These are phyloP conservation scores for Noctua janthina DNA, from an alignment of 2,888 invertebrate species.

Conservation along the genomic window DNA sequence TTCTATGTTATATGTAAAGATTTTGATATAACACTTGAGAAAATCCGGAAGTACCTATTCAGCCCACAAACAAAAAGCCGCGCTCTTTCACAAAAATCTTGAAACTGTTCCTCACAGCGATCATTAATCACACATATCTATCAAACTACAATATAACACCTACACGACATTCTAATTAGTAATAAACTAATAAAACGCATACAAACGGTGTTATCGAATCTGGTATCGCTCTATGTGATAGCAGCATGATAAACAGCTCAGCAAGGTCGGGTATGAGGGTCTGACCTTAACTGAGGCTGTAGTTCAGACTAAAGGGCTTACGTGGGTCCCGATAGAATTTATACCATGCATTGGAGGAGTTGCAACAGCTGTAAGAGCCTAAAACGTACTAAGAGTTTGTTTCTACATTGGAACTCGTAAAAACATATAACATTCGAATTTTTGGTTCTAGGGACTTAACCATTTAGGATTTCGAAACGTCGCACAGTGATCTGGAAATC, in stretches of 20 bases:
- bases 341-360: background rate
- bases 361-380: background rate
- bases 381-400: background rate
- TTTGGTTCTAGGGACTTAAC: too few species aligned
- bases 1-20: background rate
- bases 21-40: background rate
- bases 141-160: background rate
- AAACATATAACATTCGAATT: background rate
- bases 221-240: conserved; percentile 31
- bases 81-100: background rate
- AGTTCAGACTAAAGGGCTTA: background rate
- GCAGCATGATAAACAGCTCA: conserved; percentile 17
- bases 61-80: too few species aligned
- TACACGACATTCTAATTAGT: conserved; percentile 45
- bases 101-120: background rate
- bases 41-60: background rate
- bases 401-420: background rate
- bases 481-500: too few species aligned
- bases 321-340: too few species aligned
- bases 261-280: conserved; percentile 25
- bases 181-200: conserved; percentile 44
- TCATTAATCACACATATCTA: conserved; percentile 19
- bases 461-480: too few species aligned
- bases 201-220: conserved; percentile 47
- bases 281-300: conserved; percentile 39